These are phyloP conservation scores for Ptychoptera albimana DNA, from an alignment of 2,888 invertebrate species.

Conservation along the genomic window DNA sequence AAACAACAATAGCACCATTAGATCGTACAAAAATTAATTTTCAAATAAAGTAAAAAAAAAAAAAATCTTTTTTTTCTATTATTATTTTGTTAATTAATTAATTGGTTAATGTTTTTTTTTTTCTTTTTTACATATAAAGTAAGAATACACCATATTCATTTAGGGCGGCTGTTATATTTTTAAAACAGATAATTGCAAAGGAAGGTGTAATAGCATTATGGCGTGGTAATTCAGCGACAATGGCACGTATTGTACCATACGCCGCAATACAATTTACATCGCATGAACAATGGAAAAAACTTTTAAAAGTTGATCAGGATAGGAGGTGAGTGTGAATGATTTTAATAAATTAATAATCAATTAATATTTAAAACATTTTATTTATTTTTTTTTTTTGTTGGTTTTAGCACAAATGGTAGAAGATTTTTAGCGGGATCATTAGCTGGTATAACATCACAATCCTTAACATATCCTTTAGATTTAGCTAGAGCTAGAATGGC, in stretches of 20 bases:
- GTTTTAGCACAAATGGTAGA: slow-evolving; percentile 23
- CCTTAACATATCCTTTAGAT: slow-evolving; percentile 90
- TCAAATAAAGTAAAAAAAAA: slow-evolving; percentile 52
- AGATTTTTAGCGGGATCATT: slow-evolving; percentile 77
- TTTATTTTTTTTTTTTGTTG: slow-evolving; percentile 5
- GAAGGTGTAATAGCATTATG: slow-evolving; percentile 79
- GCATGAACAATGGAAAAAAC: slow-evolving; percentile 90
- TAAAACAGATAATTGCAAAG: slow-evolving; percentile 46
- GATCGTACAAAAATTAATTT: slow-evolving; percentile 98
- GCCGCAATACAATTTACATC: slow-evolving; percentile 95
- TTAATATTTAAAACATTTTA: not conserved
- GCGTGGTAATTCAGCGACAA: slow-evolving; percentile 97
- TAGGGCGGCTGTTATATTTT: slow-evolving; percentile 50
- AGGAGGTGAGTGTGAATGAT: slow-evolving; percentile 30
- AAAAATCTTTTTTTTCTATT: not conserved
- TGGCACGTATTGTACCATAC: slow-evolving; percentile 93
- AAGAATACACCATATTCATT: slow-evolving; percentile 56
- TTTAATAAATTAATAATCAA: not conserved
- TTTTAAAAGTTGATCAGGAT: slow-evolving; percentile 53
- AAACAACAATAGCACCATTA: slow-evolving; percentile 90
- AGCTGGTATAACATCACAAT: slow-evolving; percentile 90
- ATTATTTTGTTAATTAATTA: slow-evolving; percentile 2
- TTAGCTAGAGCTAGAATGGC: slow-evolving; percentile 95
- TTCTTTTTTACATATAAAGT: slow-evolving; percentile 13
- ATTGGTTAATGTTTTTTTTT: slow-evolving; percentile 3